A percentile compares a stretch with the other conserved stretches of the same genome.
Conservation (phyloP, 2,113 vertebrate genomes). For the Xiphias gladius region DNA sequence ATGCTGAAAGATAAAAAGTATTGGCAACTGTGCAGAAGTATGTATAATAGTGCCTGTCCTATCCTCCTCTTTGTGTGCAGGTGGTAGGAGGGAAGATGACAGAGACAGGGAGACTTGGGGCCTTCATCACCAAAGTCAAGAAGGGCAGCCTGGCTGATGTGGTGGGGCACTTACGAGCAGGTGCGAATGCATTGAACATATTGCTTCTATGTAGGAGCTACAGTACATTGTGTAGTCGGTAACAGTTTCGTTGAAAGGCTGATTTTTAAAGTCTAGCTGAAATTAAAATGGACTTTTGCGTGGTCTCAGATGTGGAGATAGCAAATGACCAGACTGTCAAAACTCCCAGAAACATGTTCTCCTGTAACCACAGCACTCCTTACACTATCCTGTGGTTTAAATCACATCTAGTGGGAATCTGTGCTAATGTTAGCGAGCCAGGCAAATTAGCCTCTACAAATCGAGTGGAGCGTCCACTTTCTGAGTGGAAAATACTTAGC, state of each 20-base stretch:
- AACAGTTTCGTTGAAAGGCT: not conserved
- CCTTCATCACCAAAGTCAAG: slow-evolving; percentile 99
- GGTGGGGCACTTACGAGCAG: slow-evolving; percentile 96
- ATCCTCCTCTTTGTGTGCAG: slow-evolving; percentile 74
- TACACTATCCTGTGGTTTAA: not conserved
- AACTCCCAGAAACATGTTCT: not conserved
- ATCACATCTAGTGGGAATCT: not conserved
- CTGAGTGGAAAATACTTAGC: not conserved
- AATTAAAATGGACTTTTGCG: not conserved
- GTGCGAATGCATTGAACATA: slow-evolving; percentile 69
- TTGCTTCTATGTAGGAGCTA: not conserved
- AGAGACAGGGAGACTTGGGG: slow-evolving; percentile 94
- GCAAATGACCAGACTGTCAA: not conserved
- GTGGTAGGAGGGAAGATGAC: slow-evolving; percentile 99
- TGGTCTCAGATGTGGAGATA: not conserved
- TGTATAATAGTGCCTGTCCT: not conserved
- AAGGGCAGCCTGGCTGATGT: slow-evolving; percentile 98
- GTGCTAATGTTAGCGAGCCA: not conserved
- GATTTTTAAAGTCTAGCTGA: not conserved
- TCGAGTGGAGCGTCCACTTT: not conserved
- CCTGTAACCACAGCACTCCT: not conserved
- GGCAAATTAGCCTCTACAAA: not conserved
- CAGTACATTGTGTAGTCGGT: not conserved
- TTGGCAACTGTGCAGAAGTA: not conserved
- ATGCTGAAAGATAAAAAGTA: not conserved